Percentiles rank a stretch among this genome's conserved stretches.
phyloP scores from a whole-genome alignment of 2,888 invertebrate genomes.

The Sesia bembeciformis region DNA sequence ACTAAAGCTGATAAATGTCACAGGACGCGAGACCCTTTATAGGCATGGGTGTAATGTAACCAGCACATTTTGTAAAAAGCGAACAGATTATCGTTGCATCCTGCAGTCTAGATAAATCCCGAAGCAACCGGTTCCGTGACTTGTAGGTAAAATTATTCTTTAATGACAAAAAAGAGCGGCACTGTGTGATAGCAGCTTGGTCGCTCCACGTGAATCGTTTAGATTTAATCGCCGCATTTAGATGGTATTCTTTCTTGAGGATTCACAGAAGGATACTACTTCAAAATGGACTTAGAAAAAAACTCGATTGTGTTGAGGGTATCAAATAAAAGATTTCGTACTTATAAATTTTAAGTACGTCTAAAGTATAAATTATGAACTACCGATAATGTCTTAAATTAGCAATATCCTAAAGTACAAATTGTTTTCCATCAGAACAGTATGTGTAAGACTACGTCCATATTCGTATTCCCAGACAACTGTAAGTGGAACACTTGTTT shows the following conservation, averaged over 20 bases:
- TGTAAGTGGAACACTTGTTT: background rate
- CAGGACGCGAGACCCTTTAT: too few species aligned
- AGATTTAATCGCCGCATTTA: constrained; percentile 8
- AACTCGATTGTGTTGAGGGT: background rate
- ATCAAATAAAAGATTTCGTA: too few species aligned
- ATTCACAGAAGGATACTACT: background rate
- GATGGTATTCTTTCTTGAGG: background rate
- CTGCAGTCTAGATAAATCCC: background rate
- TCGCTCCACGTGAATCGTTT: constrained; percentile 14
- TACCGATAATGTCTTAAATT: too few species aligned
- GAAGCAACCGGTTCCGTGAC: constrained; percentile 5
- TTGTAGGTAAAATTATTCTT: constrained; percentile 19
- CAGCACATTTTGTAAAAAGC: background rate
- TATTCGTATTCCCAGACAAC: too few species aligned
- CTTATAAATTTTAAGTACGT: too few species aligned
- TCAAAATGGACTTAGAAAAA: background rate
- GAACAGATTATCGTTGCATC: background rate
- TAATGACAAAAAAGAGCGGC: constrained; percentile 18
- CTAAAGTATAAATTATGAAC: too few species aligned
- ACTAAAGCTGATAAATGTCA: too few species aligned
- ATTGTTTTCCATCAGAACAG: too few species aligned
- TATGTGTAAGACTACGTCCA: too few species aligned
- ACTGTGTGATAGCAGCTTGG: constrained; percentile 7
- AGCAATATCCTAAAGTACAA: too few species aligned
- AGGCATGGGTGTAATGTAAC: background rate